Evolutionary conservation across 2,113 vertebrate genomes (phyloP).

Genomic region (Hymenochirus boettgeri): DNA sequence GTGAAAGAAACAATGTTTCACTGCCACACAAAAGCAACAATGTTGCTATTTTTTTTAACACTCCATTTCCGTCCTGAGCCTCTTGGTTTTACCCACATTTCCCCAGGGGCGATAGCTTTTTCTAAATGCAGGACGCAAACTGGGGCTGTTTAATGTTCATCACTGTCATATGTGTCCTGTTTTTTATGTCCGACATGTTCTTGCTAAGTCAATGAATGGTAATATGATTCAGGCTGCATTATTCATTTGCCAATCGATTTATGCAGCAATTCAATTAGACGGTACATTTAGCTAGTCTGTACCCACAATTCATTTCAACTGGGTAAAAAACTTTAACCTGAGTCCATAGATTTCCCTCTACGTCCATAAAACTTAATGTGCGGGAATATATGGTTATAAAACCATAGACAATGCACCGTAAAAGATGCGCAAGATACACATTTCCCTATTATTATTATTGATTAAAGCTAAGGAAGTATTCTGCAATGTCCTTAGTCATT

Average conservation of each 20-base stretch:
- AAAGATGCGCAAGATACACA: no score
- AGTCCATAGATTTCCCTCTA: background rate
- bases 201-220: conserved; percentile 28
- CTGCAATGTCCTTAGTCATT: no score
- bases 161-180: conserved; percentile 20
- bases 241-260: conserved; percentile 24
- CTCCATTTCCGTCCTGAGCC: no score
- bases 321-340: background rate
- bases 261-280: conserved; percentile 29
- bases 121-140: background rate
- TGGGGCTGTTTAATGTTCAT: background rate
- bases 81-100: no score
- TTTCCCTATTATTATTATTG: no score
- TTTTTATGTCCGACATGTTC: conserved; percentile 6
- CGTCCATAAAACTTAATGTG: no score
- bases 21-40: no score
- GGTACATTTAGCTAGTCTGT: background rate
- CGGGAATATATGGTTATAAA: no score
- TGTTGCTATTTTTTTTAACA: no score
- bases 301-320: background rate
- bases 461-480: no score
- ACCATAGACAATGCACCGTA: no score
- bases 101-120: background rate
- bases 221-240: conserved; percentile 26
- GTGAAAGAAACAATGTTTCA: no score